A percentile compares a stretch with the other conserved stretches of the same genome.
Conservation (phyloP, 2,113 vertebrate species). For the Uropsilus gracilis region DNA sequence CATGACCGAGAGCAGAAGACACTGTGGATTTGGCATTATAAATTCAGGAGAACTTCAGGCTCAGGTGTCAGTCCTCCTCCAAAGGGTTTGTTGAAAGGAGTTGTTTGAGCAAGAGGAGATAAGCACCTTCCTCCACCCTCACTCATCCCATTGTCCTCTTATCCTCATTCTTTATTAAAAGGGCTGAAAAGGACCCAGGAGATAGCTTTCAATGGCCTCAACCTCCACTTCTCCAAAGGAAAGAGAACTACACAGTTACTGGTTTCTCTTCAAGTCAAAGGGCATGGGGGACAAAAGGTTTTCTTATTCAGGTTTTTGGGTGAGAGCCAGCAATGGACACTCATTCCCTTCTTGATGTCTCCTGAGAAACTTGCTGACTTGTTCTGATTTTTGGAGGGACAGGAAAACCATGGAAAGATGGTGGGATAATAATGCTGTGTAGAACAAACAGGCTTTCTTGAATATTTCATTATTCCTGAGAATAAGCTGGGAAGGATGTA, state of each 20-base stretch:
- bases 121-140: not conserved
- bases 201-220: not conserved
- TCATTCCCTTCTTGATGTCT: not conserved
- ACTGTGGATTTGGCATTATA: not conserved
- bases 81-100: not conserved
- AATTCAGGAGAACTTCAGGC: not conserved
- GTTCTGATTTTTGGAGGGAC: not conserved
- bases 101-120: not conserved
- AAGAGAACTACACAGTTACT: not conserved
- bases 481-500: not conserved
- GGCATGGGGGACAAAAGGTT: not conserved
- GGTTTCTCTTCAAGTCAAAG: not conserved
- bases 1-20: not conserved
- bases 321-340: not conserved
- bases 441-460: not conserved
- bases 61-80: not conserved
- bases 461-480: not conserved
- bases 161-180: not conserved
- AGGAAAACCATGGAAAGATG: not conserved
- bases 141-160: not conserved
- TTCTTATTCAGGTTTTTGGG: not conserved
- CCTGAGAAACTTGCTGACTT: not conserved
- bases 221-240: not conserved
- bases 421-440: not conserved
- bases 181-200: not conserved